Base-by-base conservation (phyloP, 2,797 vertebrate genomes). In the Rhinichthys osculus region DNA sequence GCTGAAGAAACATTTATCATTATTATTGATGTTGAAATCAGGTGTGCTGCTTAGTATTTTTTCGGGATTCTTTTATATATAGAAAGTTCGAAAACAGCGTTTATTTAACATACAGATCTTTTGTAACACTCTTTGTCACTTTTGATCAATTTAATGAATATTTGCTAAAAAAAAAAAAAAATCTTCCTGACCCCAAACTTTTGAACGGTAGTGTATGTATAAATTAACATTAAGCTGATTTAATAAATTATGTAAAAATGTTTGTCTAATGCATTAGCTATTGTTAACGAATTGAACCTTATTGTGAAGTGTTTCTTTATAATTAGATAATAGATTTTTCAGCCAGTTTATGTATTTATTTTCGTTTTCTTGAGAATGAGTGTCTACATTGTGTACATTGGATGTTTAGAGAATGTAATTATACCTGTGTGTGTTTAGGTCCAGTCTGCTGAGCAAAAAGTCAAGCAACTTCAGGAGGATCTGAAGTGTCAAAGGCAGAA, bases 401-500 rank as follows among this genome's bases (percentile, higher is more conserved):
- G 69, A 81, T 35, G 19, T 35, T 54, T 76, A 54, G 5, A 35
- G 23, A 5, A 11, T 33, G 72, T 74, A 33, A 19, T 38, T 69
- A 21, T 80, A 69, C 88, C 54, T 90, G 23, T 86, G 27, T 59
- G 23, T 88, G 40, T 11, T 30, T 57, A 96, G 96, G 91, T 86
- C n/a, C 92, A 91, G 47, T 78, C 86, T 84, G 91, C 91, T 30
- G 95, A 96, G 87, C 93, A 93, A 84, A 93, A 89, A 86, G 83
- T 93, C 73, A 96, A 95, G 88, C 95, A 96, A 81, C 87, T 96
- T 7, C 95, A 95, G 74, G 96, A 96, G 82, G 96, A 96, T 90
- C 93, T 96, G 67, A 94, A 92, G 81, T 96, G 95, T 90, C 95
- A 95, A 85, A 93, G 95, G 35, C 95, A 96, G 90, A 97, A 96